phyloP scores from a whole-genome alignment of 2,888 invertebrate species.

The Leptinotarsa tumamoca region DNA sequence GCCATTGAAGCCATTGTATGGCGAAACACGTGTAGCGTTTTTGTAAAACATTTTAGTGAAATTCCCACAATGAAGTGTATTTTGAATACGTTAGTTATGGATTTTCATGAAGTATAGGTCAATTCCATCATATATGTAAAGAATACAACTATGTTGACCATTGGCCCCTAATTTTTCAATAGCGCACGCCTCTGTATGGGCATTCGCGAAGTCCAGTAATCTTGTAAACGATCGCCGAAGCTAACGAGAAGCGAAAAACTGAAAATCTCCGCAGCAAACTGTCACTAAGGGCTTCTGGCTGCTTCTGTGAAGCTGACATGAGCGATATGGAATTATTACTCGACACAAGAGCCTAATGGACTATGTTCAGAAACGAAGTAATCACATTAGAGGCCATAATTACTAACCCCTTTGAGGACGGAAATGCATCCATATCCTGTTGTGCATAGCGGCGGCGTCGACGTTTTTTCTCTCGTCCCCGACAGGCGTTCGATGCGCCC shows the following conservation, averaged over 20 bases:
- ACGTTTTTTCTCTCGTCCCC: slow-evolving; percentile 39
- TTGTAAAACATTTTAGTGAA: too few relatives aligned
- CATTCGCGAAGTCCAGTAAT: neutral
- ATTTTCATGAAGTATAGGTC: too few relatives aligned
- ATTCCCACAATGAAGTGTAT: too few relatives aligned
- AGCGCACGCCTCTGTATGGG: neutral
- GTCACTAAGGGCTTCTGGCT: slow-evolving; percentile 4
- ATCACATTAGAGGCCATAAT: slow-evolving; percentile 77
- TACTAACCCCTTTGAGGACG: slow-evolving; percentile 73
- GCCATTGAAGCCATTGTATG: too few relatives aligned
- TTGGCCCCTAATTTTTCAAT: too few relatives aligned
- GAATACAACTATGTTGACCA: too few relatives aligned
- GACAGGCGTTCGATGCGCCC: slow-evolving; percentile 58
- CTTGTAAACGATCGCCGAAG: neutral
- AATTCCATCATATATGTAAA: too few relatives aligned
- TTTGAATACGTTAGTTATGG: too few relatives aligned
- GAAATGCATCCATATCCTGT: slow-evolving; percentile 79
- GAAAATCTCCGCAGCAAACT: slow-evolving; percentile 12
- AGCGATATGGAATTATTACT: slow-evolving; percentile 65
- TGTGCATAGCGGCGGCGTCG: slow-evolving; percentile 61
- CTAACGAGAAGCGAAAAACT: slow-evolving; percentile 14
- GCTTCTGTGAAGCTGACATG: slow-evolving; percentile 45
- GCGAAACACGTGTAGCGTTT: too few relatives aligned
- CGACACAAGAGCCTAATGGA: slow-evolving; percentile 67
- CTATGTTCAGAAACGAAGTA: slow-evolving; percentile 70